These are phyloP conservation scores for Pyrrhosoma nymphula DNA, from an alignment of 2,888 invertebrate genomes.

Conservation along the genomic window DNA sequence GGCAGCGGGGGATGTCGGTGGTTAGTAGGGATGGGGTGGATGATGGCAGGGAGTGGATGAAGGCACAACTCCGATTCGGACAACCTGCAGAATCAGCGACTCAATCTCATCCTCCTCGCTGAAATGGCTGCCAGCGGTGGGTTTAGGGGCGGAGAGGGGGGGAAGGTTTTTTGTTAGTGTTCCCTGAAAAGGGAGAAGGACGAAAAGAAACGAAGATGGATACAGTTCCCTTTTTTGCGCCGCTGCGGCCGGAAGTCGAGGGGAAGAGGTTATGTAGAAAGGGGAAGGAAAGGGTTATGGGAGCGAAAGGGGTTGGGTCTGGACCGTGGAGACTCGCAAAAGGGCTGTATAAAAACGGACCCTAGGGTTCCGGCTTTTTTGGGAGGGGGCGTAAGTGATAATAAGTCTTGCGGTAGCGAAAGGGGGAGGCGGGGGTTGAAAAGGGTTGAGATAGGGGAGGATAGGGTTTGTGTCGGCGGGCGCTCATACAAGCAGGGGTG, in stretches of 20 bases:
- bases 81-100: conserved; percentile 55
- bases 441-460: not conserved
- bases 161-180: not conserved
- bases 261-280: not conserved
- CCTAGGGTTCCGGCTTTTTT: not conserved
- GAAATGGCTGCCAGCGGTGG: not conserved
- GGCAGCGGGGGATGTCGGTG: too few relatives aligned
- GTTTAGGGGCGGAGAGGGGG: not conserved
- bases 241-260: not conserved
- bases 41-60: not conserved
- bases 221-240: not conserved
- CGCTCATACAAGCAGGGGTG: not conserved
- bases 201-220: not conserved
- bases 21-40: not conserved
- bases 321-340: not conserved
- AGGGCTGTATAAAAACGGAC: not conserved
- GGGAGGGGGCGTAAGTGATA: not conserved
- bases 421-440: not conserved
- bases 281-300: not conserved
- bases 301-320: too few relatives aligned
- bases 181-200: not conserved
- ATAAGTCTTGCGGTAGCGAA: not conserved
- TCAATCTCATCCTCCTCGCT: conserved; percentile 23
- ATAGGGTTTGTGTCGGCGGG: not conserved
- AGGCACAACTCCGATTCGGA: not conserved